Evolutionary conservation across 2,113 vertebrate genomes (phyloP), one percentile per base, ranked within the genome.

Genomic region (Dipodomys merriami): DNA sequence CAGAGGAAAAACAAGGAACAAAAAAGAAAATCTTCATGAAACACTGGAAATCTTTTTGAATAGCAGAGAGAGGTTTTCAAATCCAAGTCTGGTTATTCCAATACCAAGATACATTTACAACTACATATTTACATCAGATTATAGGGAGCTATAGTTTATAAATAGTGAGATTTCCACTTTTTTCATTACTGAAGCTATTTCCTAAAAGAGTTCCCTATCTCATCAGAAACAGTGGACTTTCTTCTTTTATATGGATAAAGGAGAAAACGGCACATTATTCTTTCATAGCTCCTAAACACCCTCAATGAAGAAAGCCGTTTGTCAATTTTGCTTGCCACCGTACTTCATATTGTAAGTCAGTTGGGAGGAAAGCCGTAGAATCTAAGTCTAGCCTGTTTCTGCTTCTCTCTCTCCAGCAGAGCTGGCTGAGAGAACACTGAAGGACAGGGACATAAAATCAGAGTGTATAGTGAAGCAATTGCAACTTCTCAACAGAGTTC

Each of bases 121-220:
- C 53, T 57, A 46, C 46, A 71, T 83, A 94, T 62, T 89, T 92
- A 90, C 39, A 95, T 20, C 1, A 22, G 71, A 83, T 90, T 90
- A 67, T 73, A 86, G 94, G 96, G 83, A 94, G 30, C 71, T 73
- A 64, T 39, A 94, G 84, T 27, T 78, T 94, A 73, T 33, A 65
- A 76, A 83, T 53, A 46, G 84, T 20, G 19, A 87, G 71, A 20
- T 20, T 79, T 12, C 19, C 83, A 94, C 95, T 72, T 39, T 94
- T 96, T 96, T 93, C 76, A 94, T 23, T 80, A 39, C 30, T 84
- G 68, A 95, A 94, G 90, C 64, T 8, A n/a, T 91, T 95, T 95
- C 64, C 62, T 30, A 69, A 88, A 96, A 94, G 74, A 97, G 91
- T 88, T 23, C 1, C 6, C 2, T 68, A 20, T 46, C 33, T 68